Evolutionary conservation across 1,140 invertebrate genomes (phyloP).

Genomic region (Drosophila navojoa): DNA sequence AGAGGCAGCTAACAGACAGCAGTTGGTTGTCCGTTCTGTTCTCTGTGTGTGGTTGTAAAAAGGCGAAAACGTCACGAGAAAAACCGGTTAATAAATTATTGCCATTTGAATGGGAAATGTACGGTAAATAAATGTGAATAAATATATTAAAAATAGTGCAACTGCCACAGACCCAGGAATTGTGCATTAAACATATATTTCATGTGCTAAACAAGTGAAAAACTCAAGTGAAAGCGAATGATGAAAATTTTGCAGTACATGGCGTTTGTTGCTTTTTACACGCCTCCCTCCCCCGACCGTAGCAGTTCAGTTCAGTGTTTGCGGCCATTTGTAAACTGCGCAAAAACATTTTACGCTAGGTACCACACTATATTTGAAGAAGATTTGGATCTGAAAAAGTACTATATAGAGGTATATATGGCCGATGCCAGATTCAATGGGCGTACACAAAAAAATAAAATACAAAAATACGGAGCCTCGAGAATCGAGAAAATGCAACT

Average conservation of each 20-base stretch:
- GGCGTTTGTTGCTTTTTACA: slow-evolving; percentile 54
- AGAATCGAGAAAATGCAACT: slow-evolving; percentile 33
- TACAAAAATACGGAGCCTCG: slow-evolving; percentile 8
- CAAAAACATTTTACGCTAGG: slow-evolving; percentile 52
- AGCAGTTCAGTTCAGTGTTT: slow-evolving; percentile 37
- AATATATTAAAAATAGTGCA: slow-evolving; percentile 46
- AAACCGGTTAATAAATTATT: slow-evolving; percentile 83
- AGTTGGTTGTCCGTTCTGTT: slow-evolving; percentile 59
- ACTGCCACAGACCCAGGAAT: background rate
- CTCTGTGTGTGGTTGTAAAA: slow-evolving; percentile 81
- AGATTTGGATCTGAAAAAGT: background rate
- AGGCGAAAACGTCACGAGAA: slow-evolving; percentile 79
- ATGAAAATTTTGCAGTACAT: slow-evolving; percentile 63
- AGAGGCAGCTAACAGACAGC: slow-evolving; percentile 49
- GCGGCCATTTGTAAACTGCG: slow-evolving; percentile 75
- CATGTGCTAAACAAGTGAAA: slow-evolving; percentile 43
- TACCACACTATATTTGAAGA: slow-evolving; percentile 1
- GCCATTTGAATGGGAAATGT: slow-evolving; percentile 71
- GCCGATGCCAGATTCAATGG: background rate
- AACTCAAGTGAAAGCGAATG: slow-evolving; percentile 55
- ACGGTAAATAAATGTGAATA: slow-evolving; percentile 66
- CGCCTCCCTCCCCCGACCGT: slow-evolving; percentile 7
- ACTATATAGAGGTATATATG: background rate
- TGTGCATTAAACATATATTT: slow-evolving; percentile 30
- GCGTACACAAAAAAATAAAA: too few relatives aligned